phyloP scores from a whole-genome alignment of 2,888 invertebrate genomes.

The Arrhopalites spinosus region DNA sequence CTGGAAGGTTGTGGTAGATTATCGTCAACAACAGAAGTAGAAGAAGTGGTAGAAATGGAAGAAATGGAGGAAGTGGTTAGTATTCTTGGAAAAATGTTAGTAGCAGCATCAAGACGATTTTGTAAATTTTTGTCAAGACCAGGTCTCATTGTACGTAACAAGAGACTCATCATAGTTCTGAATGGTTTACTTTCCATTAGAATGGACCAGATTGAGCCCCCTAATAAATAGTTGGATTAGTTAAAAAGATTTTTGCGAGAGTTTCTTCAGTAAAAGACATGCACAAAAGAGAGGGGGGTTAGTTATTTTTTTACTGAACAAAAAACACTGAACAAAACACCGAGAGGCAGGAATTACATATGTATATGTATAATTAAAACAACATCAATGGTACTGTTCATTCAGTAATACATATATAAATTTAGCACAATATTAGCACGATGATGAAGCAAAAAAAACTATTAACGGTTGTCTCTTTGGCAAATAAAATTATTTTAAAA shows the following conservation, averaged over 20 bases:
- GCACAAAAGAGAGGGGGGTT: not conserved
- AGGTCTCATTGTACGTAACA: not conserved
- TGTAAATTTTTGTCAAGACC: not conserved
- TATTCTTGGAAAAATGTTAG: not conserved
- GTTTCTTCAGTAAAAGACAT: not conserved
- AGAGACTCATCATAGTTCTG: not conserved
- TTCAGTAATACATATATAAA: too few relatives aligned
- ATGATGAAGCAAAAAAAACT: too few relatives aligned
- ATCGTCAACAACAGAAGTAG: not conserved
- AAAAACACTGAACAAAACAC: too few relatives aligned
- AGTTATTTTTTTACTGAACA: too few relatives aligned
- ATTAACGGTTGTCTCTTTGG: too few relatives aligned
- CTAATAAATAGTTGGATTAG: not conserved
- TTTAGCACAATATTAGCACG: too few relatives aligned
- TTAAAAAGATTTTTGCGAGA: not conserved
- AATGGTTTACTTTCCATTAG: slow-evolving; percentile 8
- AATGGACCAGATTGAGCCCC: not conserved
- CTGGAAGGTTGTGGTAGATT: not conserved
- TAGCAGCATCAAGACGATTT: not conserved
- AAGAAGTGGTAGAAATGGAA: not conserved
- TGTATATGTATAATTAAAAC: too few relatives aligned
- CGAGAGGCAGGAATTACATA: too few relatives aligned
- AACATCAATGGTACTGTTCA: too few relatives aligned
- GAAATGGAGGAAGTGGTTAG: not conserved
- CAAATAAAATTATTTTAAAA: too few relatives aligned